Conservation (phyloP, 2,797 vertebrate genomes). For the Lindbergichthys nudifrons region DNA sequence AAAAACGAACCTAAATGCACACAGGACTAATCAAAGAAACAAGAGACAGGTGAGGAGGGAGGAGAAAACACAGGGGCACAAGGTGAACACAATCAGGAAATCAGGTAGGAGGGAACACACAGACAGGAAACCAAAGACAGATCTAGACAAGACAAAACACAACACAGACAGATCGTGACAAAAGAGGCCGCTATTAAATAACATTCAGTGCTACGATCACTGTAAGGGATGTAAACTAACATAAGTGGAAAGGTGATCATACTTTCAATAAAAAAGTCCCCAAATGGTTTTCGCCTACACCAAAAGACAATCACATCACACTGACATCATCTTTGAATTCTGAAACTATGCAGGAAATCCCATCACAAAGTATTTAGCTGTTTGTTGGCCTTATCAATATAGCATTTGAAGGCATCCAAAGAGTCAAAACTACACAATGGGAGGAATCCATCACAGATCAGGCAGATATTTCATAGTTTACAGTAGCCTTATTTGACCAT, state of each 20-base stretch:
- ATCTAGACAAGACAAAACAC: too few species aligned
- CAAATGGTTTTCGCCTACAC: neutral
- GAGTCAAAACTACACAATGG: neutral
- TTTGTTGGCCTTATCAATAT: too few species aligned
- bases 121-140: too few species aligned
- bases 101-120: too few species aligned
- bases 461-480: neutral
- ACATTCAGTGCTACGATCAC: neutral
- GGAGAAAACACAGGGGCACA: too few species aligned
- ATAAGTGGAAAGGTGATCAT: neutral
- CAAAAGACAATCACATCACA: neutral
- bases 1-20: too few species aligned
- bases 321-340: neutral
- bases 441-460: neutral
- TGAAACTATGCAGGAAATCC: neutral
- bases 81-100: too few species aligned
- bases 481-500: neutral
- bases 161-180: too few species aligned
- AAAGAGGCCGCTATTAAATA: neutral
- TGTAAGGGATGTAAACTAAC: neutral
- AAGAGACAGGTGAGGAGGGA: too few species aligned
- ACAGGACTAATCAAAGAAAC: too few species aligned
- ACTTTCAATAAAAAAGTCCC: neutral
- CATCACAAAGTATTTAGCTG: neutral
- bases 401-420: neutral